Conservation (phyloP, 2,888 invertebrate genomes). For the Augochlorella aurata region DNA sequence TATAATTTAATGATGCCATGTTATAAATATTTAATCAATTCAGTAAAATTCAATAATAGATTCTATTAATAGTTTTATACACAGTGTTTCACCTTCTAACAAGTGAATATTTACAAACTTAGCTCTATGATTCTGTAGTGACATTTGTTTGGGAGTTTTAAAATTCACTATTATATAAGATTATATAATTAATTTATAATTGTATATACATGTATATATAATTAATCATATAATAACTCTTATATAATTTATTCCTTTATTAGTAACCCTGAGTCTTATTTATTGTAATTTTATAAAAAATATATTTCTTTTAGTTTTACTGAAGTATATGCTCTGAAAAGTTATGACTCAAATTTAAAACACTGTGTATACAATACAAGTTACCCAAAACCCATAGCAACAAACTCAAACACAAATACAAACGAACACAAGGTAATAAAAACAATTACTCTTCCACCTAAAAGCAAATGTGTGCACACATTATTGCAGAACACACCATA, state of each 20-base stretch:
- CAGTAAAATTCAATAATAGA: slow-evolving; percentile 14
- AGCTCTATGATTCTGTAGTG: background rate
- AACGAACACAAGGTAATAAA: slow-evolving; percentile 38
- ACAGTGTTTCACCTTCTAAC: background rate
- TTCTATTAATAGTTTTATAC: slow-evolving; percentile 35
- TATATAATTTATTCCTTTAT: background rate
- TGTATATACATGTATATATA: background rate
- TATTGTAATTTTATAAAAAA: background rate
- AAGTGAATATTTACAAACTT: background rate
- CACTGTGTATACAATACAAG: slow-evolving; percentile 29
- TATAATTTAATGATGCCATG: slow-evolving; percentile 4
- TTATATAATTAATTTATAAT: no score
- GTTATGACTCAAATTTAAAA: background rate
- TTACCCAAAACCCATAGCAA: slow-evolving; percentile 54
- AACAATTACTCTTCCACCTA: slow-evolving; percentile 46
- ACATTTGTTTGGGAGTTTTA: background rate
- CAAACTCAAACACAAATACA: slow-evolving; percentile 37
- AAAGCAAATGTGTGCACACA: slow-evolving; percentile 55
- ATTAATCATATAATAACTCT: background rate
- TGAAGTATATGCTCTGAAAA: background rate
- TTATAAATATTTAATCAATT: no score
- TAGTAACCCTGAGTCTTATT: background rate
- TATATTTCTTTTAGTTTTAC: background rate
- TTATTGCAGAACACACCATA: slow-evolving; percentile 30
- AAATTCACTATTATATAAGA: background rate